Base-by-base conservation (phyloP, 2,113 vertebrate species). In the Cynoglossus semilaevis region DNA sequence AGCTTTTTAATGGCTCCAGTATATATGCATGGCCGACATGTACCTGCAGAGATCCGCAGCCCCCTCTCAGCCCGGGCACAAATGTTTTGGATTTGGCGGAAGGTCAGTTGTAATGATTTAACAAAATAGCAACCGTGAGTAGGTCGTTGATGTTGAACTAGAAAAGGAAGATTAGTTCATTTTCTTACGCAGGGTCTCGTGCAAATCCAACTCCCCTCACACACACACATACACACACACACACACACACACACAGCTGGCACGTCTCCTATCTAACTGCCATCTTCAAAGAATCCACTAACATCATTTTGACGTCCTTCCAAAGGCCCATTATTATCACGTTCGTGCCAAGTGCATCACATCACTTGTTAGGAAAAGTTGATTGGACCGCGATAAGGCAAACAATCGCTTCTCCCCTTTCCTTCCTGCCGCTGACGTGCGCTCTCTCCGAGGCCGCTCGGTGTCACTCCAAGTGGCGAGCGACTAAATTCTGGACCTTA, bases 1-100 rank as follows among this genome's bases (percentile, higher is more conserved):
- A 70, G 58, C 60, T 63, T 84, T 82, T 85, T 82, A 84, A 80
- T 82, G 63, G 70, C 74, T 68, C 29, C 74, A 72, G 70, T 70
- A 63, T 58, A 80, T 2, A 29, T n/a, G 71, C 73, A 64, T 59
- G 60, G 38, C 67, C 58, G 35, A 9, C 50, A 16, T 72, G 47
- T 83, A 82, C 82, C 65, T 81, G 81, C 63, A 76, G 64, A 76
- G 65, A 54, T 75, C 67, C 50, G 54, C 73, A 63, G 16, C 53
- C 58, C 63, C 51, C 15, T 48, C n/a, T n/a, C 46, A 63, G 52
- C 57, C n/a, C n/a, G 17, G 51, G 35, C 60, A 74, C 70, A 64
- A 76, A 67, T 77, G 81, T 79, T 82, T 73, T 54, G 43, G 40
- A 67, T 82, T 77, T 76, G 47, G 35, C 3, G 6, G 1, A 54